These are phyloP conservation scores for Agrypnia vestita DNA, from an alignment of 1,140 invertebrate species.

Conservation along the genomic window DNA sequence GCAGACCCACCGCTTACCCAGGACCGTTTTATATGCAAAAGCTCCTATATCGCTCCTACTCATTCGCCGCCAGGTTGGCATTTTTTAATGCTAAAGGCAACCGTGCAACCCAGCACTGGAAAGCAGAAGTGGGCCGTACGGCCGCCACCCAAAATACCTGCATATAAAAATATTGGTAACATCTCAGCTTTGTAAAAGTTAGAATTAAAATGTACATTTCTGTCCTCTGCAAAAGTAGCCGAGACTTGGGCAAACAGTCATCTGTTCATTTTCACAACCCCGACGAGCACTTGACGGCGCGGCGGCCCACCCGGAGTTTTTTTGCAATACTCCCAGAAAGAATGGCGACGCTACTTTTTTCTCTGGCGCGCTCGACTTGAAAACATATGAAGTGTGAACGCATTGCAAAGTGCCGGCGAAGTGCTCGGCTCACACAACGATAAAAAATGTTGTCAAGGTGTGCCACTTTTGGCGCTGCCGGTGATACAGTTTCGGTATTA, in stretches of 20 bases:
- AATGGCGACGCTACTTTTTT: background rate
- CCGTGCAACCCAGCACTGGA: too few relatives aligned
- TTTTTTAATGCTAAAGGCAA: too few relatives aligned
- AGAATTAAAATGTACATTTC: too few relatives aligned
- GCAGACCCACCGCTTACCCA: too few relatives aligned
- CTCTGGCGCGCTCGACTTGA: slow-evolving; percentile 1
- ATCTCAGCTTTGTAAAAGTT: too few relatives aligned
- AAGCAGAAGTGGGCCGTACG: too few relatives aligned
- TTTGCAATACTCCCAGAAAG: background rate
- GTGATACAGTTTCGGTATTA: slow-evolving; percentile 18
- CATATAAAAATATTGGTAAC: too few relatives aligned
- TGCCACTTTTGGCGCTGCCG: slow-evolving; percentile 24
- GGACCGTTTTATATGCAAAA: too few relatives aligned
- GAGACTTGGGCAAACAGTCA: background rate
- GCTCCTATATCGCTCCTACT: too few relatives aligned
- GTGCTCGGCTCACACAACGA: slow-evolving; percentile 3
- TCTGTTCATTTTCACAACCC: slow-evolving; percentile 22
- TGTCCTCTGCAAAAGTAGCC: background rate
- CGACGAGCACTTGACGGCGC: slow-evolving; percentile 17
- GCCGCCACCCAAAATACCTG: too few relatives aligned
- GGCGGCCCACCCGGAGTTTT: background rate
- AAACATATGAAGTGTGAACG: slow-evolving; percentile 35
- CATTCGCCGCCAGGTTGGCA: too few relatives aligned
- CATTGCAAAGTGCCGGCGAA: slow-evolving; percentile 19
- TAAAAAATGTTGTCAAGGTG: slow-evolving; percentile 45